These are phyloP conservation scores for Pantherophis vulpinus DNA, from an alignment of 2,797 vertebrate genomes.

Conservation along the genomic window DNA sequence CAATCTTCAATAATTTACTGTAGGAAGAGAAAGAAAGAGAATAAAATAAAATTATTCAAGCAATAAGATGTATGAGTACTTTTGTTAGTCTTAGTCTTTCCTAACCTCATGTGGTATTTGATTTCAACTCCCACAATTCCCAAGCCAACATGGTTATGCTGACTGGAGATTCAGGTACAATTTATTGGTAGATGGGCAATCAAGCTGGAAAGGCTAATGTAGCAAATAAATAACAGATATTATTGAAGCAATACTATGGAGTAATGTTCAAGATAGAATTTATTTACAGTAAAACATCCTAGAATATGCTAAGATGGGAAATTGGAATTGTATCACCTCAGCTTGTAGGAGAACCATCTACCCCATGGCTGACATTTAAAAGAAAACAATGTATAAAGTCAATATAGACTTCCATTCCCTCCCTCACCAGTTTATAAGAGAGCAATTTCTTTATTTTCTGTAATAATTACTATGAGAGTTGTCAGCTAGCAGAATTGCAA, in stretches of 20 bases:
- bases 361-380: not conserved
- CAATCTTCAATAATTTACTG: conserved; percentile 85
- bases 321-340: not conserved
- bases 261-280: not conserved
- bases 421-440: not conserved
- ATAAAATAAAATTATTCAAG: conserved; percentile 17
- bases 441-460: not conserved
- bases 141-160: not conserved
- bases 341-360: not conserved
- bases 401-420: not conserved
- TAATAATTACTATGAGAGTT: not conserved
- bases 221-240: not conserved
- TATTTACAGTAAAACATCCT: not conserved
- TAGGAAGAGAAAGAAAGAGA: conserved; percentile 50
- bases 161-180: not conserved
- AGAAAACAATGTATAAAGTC: not conserved
- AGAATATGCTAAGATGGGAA: not conserved
- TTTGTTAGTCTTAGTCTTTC: not conserved
- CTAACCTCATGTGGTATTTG: not conserved
- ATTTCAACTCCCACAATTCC: not conserved
- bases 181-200: not conserved
- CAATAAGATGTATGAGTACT: not conserved
- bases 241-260: not conserved
- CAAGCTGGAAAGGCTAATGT: not conserved
- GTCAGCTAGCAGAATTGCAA: not conserved